Evolutionary conservation across 2,113 vertebrate genomes (phyloP).

Genomic region (Atlantisia rogersi): DNA sequence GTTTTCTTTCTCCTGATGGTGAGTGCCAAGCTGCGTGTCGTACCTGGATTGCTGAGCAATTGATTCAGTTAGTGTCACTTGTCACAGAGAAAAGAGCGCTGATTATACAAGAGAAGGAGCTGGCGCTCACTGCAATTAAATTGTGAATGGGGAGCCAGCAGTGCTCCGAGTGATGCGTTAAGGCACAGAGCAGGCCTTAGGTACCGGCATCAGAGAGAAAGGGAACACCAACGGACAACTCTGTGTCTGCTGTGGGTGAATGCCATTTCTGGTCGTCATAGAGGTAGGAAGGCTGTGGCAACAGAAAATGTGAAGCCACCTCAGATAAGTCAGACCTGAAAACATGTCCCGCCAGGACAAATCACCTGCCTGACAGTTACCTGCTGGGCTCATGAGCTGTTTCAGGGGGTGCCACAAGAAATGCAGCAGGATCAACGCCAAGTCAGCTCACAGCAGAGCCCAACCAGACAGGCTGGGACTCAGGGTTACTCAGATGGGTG

Average conservation of each 20-base stretch:
- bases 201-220: not conserved
- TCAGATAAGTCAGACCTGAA: not conserved
- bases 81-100: not conserved
- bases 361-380: not conserved
- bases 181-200: not conserved
- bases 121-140: not conserved
- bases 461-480: not conserved
- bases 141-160: not conserved
- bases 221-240: not conserved
- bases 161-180: not conserved
- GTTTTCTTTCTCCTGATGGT: not conserved
- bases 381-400: not conserved
- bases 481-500: not conserved
- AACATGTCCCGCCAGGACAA: not conserved
- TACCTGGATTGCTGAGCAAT: not conserved
- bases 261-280: not conserved
- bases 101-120: not conserved
- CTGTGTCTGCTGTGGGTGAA: not conserved
- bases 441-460: not conserved
- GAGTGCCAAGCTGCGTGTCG: not conserved
- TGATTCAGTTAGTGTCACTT: not conserved
- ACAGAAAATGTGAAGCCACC: not conserved
- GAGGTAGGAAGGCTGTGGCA: not conserved
- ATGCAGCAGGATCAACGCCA: rapidly evolving
- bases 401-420: not conserved